Conservation (phyloP, 2,113 vertebrate species). For the Ctenomys sociabilis region DNA sequence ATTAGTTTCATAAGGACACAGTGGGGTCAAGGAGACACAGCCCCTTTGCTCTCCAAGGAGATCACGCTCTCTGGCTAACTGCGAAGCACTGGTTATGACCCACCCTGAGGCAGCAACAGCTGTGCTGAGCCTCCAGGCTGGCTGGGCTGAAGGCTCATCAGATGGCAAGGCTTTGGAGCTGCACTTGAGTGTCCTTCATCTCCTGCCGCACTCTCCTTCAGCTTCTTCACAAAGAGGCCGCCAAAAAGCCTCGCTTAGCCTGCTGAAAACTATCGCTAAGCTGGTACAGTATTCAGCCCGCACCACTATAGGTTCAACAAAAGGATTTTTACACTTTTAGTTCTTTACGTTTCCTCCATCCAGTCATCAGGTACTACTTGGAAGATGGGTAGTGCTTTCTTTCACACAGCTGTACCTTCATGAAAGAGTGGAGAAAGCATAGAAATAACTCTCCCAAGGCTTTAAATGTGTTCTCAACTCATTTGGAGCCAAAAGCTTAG, state of each 20-base stretch:
- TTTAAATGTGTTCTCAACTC: not conserved
- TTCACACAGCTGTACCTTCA: not conserved
- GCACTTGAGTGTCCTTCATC: not conserved
- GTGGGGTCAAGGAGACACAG: not conserved
- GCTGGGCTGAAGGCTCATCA: not conserved
- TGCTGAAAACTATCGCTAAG: not conserved
- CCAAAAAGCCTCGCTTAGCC: not conserved
- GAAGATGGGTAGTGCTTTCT: not conserved
- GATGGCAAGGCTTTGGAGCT: not conserved
- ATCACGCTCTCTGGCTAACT: not conserved
- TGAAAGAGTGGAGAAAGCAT: not conserved
- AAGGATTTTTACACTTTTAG: not conserved
- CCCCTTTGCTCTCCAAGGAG: not conserved
- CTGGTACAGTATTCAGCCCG: not conserved
- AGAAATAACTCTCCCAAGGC: not conserved
- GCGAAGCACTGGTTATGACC: not conserved
- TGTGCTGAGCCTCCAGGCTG: not conserved
- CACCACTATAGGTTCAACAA: not conserved
- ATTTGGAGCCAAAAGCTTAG: not conserved
- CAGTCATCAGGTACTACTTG: not conserved
- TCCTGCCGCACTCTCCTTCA: not conserved
- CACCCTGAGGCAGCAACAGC: not conserved
- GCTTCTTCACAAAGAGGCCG: not conserved
- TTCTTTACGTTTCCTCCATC: not conserved
- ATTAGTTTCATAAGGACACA: not conserved